Conservation (phyloP, 1,140 invertebrate species). For the Diachasmimorpha longicaudata region DNA sequence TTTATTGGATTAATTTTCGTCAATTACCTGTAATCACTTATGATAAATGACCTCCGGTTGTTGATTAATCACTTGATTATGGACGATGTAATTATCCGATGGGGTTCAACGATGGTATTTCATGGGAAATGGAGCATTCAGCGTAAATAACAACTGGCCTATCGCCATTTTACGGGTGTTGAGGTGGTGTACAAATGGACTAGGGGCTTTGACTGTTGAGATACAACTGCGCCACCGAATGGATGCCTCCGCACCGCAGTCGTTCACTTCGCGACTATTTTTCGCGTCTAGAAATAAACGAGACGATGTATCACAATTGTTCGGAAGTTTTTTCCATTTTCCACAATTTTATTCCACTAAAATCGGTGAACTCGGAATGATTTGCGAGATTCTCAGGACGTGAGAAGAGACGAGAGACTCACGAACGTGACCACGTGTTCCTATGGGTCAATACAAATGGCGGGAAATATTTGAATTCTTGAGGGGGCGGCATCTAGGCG, state of each 20-base stretch:
- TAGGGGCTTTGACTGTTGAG: conserved; percentile 15
- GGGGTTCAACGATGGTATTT: neutral
- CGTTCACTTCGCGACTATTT: neutral
- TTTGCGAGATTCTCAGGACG: neutral
- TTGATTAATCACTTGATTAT: neutral
- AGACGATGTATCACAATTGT: neutral
- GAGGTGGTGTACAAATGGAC: conserved; percentile 14
- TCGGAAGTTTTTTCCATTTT: neutral
- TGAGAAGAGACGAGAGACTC: neutral
- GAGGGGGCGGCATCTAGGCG: neutral
- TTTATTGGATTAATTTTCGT: neutral
- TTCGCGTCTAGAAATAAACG: no score
- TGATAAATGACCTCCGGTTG: neutral
- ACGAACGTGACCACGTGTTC: neutral
- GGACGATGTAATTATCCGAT: neutral
- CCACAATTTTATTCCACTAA: neutral
- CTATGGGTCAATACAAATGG: neutral
- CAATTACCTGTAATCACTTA: neutral
- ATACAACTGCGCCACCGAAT: conserved; percentile 33
- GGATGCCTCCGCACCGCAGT: neutral
- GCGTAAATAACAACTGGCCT: conserved; percentile 46
- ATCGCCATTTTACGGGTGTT: conserved; percentile 47
- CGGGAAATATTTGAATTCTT: conserved; percentile 7
- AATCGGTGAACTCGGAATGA: neutral
- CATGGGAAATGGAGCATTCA: neutral